Percentiles rank a stretch among this genome's conserved stretches.
These are phyloP conservation scores for Calliopum simillimum DNA, from an alignment of 2,888 invertebrate species.

Conservation along the genomic window DNA sequence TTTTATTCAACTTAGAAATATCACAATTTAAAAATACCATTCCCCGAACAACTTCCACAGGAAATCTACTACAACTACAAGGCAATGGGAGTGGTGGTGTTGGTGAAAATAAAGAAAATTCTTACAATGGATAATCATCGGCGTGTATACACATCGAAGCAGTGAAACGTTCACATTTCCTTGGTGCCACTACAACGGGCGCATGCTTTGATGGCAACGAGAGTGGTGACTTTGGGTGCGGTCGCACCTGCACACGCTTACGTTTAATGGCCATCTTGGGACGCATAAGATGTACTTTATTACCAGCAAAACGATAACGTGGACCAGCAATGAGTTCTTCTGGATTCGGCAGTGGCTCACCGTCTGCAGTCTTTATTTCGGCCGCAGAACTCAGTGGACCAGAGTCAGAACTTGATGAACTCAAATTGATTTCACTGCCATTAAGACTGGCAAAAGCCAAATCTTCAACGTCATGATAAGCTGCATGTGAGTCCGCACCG, in stretches of 20 bases:
- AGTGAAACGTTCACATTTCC: conserved; percentile 76
- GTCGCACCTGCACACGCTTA: conserved; percentile 54
- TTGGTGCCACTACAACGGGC: conserved; percentile 51
- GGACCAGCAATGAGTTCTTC: conserved; percentile 62
- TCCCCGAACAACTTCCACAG: neutral
- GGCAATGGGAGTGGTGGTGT: neutral
- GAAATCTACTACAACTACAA: neutral
- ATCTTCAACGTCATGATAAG: conserved; percentile 60
- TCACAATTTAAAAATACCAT: conserved; percentile 15
- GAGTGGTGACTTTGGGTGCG: conserved; percentile 54
- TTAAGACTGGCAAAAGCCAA: conserved; percentile 63
- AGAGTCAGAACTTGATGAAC: conserved; percentile 28
- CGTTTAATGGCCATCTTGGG: conserved; percentile 51
- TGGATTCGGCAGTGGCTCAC: conserved; percentile 60
- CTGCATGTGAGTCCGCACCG: neutral
- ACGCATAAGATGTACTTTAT: conserved; percentile 49
- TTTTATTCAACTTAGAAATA: conserved; percentile 1
- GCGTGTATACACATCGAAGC: conserved; percentile 79
- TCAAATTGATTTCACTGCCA: conserved; percentile 54
- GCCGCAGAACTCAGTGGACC: conserved; percentile 41
- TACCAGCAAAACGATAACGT: conserved; percentile 54
- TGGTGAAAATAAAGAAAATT: conserved; percentile 1
- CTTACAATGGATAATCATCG: conserved; percentile 83
- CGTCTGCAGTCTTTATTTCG: conserved; percentile 42
- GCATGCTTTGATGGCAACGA: conserved; percentile 64